Conservation (phyloP, 2,888 invertebrate species). For the Heterodera filipjevi region DNA sequence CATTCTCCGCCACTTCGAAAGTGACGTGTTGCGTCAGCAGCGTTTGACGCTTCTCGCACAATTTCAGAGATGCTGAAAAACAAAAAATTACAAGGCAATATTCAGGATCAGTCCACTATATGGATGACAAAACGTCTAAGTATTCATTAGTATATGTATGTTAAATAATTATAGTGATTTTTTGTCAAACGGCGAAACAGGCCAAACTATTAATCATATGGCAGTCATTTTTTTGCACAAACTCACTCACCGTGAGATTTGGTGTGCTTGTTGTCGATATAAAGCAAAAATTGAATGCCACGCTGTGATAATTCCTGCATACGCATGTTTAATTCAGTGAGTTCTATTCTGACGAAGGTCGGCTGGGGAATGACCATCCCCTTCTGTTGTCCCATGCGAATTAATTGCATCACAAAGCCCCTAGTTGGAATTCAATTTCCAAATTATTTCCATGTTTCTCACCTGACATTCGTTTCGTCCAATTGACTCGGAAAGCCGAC, state of each 20-base stretch:
- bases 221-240: neutral
- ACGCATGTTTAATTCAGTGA: constrained; percentile 21
- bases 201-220: neutral
- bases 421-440: neutral
- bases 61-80: constrained; percentile 21
- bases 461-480: constrained; percentile 25
- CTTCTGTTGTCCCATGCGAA: constrained; percentile 22
- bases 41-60: constrained; percentile 29
- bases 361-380: constrained; percentile 34
- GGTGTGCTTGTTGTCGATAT: constrained; percentile 27
- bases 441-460: constrained; percentile 1
- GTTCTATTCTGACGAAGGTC: neutral
- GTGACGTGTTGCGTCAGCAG: constrained; percentile 34
- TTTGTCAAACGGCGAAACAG: neutral
- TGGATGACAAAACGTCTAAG: too few relatives aligned
- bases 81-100: too few relatives aligned
- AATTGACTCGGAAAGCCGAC: constrained; percentile 27
- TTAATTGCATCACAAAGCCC: neutral
- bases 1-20: constrained; percentile 24
- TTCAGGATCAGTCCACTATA: too few relatives aligned
- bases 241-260: constrained; percentile 32
- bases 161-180: too few relatives aligned
- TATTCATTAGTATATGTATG: too few relatives aligned
- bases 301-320: neutral
- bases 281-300: constrained; percentile 27